Conservation (phyloP, 2,797 vertebrate genomes). For the Pelochelys cantorii region DNA sequence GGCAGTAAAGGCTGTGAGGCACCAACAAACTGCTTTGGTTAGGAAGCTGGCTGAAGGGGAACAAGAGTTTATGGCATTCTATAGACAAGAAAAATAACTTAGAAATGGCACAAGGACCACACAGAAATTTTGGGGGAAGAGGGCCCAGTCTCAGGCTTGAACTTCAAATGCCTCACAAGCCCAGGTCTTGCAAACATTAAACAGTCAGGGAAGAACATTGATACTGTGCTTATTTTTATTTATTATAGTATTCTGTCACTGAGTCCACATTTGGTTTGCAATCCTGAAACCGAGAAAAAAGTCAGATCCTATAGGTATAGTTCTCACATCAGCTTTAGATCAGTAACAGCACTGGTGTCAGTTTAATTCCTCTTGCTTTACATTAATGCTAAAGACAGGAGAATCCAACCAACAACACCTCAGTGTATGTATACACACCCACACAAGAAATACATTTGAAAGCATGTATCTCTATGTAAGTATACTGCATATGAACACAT, state of each 20-base stretch:
- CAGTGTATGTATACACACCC: background rate
- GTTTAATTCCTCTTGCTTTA: constrained; percentile 10
- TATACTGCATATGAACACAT: background rate
- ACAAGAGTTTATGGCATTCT: background rate
- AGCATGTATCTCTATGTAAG: background rate
- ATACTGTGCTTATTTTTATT: background rate
- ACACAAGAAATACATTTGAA: background rate
- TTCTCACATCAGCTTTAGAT: background rate
- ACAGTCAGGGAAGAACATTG: background rate
- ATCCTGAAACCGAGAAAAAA: background rate
- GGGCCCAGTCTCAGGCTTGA: background rate
- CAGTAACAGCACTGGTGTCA: background rate
- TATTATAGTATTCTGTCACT: background rate
- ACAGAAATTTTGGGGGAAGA: background rate
- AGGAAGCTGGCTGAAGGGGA: constrained; percentile 28
- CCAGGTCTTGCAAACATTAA: background rate
- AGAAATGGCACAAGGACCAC: constrained; percentile 7
- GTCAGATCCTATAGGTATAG: background rate
- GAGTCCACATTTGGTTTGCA: background rate
- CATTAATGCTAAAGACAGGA: background rate
- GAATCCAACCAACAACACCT: background rate
- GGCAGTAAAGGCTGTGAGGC: background rate
- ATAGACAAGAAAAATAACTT: constrained; percentile 8
- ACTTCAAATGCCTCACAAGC: constrained; percentile 4
- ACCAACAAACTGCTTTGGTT: constrained; percentile 11